Evolutionary conservation across 1,140 invertebrate species (phyloP), one percentile per base, ranked within the genome.

Genomic region (Lasioglossum baleicum): DNA sequence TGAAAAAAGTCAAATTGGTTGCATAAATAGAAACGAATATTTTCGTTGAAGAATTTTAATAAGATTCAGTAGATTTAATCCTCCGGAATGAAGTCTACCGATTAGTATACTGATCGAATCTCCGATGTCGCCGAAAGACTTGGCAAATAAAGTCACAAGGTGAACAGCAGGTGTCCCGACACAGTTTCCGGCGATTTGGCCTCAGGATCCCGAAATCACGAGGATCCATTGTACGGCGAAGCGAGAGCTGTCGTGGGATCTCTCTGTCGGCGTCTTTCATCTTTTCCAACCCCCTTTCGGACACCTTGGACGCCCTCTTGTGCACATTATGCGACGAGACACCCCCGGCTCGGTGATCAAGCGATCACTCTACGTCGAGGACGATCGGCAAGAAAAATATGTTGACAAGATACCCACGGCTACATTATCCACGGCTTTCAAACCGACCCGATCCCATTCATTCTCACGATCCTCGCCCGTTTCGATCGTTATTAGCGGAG

Each of bases 101-200:
- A 48, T 48, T 11, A 48, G 44, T 48, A 48, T 48, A 48, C 44
- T 48, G 44, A 48, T 48, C 44, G 44, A 48, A 2, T 48, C 8
- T 0, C 10, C 20, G 7, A n/a, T 8, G 20, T 22, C 10, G 26
- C n/a, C 8, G n/a, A 60, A 66, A 48, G 61, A 74, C 82, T 88
- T 87, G 83, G 84, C 76, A 90, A 92, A 92, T 92, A 88, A 91
- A 92, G 91, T 92, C 90, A 92, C 88, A 91, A 91, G 91, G 90
- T 51, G 83, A 87, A 70, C 91, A 90, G 90, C 91, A 91, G 91
- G 91, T 92, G 91, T 90, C 79, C 89, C 75, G 44, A 11, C 44
- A 87, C 85, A 80, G 88, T 89, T 89, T 89, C 84, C 83, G 80
- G 68, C 85, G 89, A 88, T 85, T 64, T 66, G 31, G 48, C 68